Base-by-base conservation (phyloP, 2,888 invertebrate genomes). In the Drosophila hamatofila region DNA sequence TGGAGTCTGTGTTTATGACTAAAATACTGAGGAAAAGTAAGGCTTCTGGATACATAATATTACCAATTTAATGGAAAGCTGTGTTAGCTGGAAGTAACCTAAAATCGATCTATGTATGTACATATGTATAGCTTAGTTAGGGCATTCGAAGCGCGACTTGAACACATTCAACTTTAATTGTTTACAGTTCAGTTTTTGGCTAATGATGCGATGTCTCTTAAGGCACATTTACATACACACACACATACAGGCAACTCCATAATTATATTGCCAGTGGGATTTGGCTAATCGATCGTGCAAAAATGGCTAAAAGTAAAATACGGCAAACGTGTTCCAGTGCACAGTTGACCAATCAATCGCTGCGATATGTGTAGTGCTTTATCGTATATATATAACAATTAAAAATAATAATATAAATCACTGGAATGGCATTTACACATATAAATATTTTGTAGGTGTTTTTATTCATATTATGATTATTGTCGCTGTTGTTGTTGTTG, bases 281-380 rank as follows among this genome's bases (percentile, higher is more conserved):
- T 51, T 58, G 23, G 68, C 69, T 79, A 76, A 76, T 79, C 75
- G 76, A 64, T 75, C 70, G 69, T 76, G 62, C 52, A 54, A 57
- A 79, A 79, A 69, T 74, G 48, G 21, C 27, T 51, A 59, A 41
- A 33, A 33, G 21, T 6, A 27, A 48, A 11, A 41, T 37, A 48
- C 16, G 42, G 37, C 46, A 41, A 59, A 75, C 78, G 78, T 78
- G 79, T 60, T 65, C 46, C 55, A 78, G 42, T 59, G 68, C 42
- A 44, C 48, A 78, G 46, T 72, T 59, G 44, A 42, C 21, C 41
- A 70, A 54, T 59, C 42, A 52, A 57, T 51, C 51, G 44, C 23
- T 39, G 11, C 5, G 35, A 35, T 35, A 33, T 33, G 9, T 55
- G 16, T 25, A 11, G 35, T 35, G 16, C 23, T n/a, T 14, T 18